These are phyloP conservation scores for Pseudanteris insignis DNA, from an alignment of 2,888 invertebrate species.

Conservation along the genomic window DNA sequence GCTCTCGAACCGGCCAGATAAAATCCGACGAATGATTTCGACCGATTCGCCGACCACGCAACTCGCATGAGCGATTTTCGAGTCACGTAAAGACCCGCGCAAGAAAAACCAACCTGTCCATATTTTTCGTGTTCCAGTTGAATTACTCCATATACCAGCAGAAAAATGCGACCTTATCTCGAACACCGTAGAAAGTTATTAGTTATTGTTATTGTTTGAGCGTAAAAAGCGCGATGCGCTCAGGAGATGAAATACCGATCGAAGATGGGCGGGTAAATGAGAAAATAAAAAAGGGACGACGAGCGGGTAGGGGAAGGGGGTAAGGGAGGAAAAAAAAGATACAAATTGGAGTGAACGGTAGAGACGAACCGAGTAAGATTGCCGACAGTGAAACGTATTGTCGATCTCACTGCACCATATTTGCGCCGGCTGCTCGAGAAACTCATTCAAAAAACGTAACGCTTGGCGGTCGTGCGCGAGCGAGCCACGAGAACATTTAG, in stretches of 20 bases:
- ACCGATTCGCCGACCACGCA: too few relatives aligned
- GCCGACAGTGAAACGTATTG: slow-evolving; percentile 39
- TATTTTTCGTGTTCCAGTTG: slow-evolving; percentile 33
- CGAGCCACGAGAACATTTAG: slow-evolving; percentile 48
- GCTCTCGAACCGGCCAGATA: too few relatives aligned
- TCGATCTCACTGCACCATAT: slow-evolving; percentile 43
- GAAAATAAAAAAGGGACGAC: too few relatives aligned
- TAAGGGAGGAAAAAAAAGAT: too few relatives aligned
- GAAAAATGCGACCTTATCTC: slow-evolving; percentile 26
- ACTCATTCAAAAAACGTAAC: slow-evolving; percentile 25
- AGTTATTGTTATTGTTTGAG: slow-evolving; percentile 36
- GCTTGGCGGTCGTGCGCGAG: slow-evolving; percentile 6
- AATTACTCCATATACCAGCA: slow-evolving; percentile 6
- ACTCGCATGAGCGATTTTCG: neutral
- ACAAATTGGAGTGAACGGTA: slow-evolving; percentile 28
- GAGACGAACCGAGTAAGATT: slow-evolving; percentile 22
- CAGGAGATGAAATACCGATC: slow-evolving; percentile 26
- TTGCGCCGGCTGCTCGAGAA: slow-evolving; percentile 35
- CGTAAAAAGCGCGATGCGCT: slow-evolving; percentile 27
- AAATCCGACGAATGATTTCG: neutral
- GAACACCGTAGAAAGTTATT: slow-evolving; percentile 32
- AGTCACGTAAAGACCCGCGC: slow-evolving; percentile 8
- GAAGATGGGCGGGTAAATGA: slow-evolving; percentile 8
- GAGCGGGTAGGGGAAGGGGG: too few relatives aligned
- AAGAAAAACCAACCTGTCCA: slow-evolving; percentile 12